These are phyloP conservation scores for Nyctibius bracteatus DNA, from an alignment of 2,113 vertebrate species.

Conservation along the genomic window DNA sequence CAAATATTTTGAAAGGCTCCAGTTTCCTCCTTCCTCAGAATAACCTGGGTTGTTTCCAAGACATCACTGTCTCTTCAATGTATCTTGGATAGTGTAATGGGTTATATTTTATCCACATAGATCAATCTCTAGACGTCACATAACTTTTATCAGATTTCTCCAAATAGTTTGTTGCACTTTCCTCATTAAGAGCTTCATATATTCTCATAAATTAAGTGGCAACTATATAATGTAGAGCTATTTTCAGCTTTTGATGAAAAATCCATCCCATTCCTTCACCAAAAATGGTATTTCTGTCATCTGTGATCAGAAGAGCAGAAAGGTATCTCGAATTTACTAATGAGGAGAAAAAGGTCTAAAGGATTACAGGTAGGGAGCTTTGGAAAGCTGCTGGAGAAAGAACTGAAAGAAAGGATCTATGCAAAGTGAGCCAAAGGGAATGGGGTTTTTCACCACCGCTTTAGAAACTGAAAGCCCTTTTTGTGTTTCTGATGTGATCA, in stretches of 20 bases:
- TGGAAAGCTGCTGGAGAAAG: background rate
- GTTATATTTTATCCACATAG: background rate
- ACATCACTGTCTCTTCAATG: background rate
- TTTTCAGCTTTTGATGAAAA: background rate
- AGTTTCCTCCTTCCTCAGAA: background rate
- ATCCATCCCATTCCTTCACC: background rate
- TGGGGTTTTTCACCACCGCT: background rate
- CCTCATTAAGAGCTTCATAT: background rate
- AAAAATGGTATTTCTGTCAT: background rate
- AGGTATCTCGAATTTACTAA: background rate
- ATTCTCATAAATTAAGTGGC: background rate
- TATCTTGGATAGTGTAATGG: background rate
- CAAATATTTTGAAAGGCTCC: background rate
- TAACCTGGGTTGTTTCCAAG: background rate
- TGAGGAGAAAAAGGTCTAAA: background rate
- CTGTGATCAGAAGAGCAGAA: background rate
- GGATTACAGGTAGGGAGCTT: background rate
- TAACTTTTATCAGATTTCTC: background rate
- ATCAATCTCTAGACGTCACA: background rate
- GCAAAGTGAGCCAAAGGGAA: background rate
- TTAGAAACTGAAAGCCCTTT: background rate
- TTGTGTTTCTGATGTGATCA: background rate
- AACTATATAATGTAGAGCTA: background rate
- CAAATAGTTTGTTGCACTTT: background rate
- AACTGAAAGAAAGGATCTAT: background rate